These are phyloP conservation scores for Drosophila robusta DNA, from an alignment of 2,888 invertebrate species.

Conservation along the genomic window DNA sequence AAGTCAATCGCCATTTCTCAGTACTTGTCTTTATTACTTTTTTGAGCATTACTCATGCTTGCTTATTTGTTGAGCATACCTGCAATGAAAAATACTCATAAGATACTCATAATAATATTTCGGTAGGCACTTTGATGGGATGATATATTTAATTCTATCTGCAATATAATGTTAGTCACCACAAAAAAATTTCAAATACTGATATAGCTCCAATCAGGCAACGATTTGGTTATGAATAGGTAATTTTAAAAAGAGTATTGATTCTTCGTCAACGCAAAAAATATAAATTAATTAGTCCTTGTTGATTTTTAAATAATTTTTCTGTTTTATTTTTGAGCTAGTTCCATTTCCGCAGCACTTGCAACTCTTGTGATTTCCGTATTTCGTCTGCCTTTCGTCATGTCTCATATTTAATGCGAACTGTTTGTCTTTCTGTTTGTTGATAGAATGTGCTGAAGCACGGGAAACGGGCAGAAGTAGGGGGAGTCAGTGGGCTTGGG, in stretches of 20 bases:
- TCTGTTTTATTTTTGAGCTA: neutral
- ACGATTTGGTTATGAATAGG: too few relatives aligned
- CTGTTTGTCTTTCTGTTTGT: slow-evolving; percentile 64
- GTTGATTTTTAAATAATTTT: neutral
- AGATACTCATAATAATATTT: too few relatives aligned
- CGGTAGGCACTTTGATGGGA: too few relatives aligned
- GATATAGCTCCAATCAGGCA: too few relatives aligned
- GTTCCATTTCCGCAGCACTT: slow-evolving; percentile 30
- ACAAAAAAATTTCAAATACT: too few relatives aligned
- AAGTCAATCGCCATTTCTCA: neutral
- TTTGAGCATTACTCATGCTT: too few relatives aligned
- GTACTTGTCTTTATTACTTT: too few relatives aligned
- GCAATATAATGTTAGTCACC: too few relatives aligned
- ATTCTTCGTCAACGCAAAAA: neutral
- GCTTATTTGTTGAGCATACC: too few relatives aligned
- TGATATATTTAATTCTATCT: too few relatives aligned
- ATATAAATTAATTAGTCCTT: neutral
- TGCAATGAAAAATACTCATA: too few relatives aligned
- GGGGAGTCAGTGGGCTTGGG: neutral
- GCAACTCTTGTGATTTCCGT: slow-evolving; percentile 36
- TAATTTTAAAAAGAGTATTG: neutral
- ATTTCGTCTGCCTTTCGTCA: slow-evolving; percentile 13
- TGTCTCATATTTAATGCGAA: slow-evolving; percentile 51
- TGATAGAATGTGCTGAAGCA: slow-evolving; percentile 19
- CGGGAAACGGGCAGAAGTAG: too few relatives aligned